Evolutionary conservation across 2,113 vertebrate species (phyloP).

Genomic region (Silurus glanis): DNA sequence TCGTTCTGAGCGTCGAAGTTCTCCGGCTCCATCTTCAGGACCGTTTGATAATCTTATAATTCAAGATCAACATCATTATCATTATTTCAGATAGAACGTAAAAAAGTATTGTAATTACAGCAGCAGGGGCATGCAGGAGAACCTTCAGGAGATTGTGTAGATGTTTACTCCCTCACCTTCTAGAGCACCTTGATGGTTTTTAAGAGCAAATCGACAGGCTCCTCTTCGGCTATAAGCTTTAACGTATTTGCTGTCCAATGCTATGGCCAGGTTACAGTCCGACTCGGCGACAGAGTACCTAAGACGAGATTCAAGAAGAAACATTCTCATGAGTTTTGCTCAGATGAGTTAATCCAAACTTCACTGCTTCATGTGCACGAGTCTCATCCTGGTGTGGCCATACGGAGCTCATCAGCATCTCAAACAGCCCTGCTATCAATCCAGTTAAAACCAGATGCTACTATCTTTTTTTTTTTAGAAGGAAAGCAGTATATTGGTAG

Average conservation of each 20-base stretch:
- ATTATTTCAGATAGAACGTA: neutral
- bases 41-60: constrained; percentile 85
- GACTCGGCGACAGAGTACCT: constrained; percentile 92
- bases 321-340: neutral
- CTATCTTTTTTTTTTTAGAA: neutral
- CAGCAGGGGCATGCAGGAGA: neutral
- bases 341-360: neutral
- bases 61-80: neutral
- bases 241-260: constrained; percentile 81
- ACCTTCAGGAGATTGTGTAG: neutral
- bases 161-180: constrained; percentile 74
- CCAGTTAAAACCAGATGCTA: neutral
- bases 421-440: neutral
- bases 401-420: neutral
- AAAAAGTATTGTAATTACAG: neutral
- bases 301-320: neutral
- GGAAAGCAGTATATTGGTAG: too few relatives aligned
- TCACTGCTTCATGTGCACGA: neutral
- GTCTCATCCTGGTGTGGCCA: neutral
- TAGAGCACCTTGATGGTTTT: constrained; percentile 82
- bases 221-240: constrained; percentile 88
- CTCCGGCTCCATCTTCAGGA: constrained; percentile 82
- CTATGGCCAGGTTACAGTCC: constrained; percentile 92
- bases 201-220: constrained; percentile 79
- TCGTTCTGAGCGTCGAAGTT: constrained; percentile 86